Conservation (phyloP, 2,888 invertebrate genomes). For the Sesia bembeciformis region DNA sequence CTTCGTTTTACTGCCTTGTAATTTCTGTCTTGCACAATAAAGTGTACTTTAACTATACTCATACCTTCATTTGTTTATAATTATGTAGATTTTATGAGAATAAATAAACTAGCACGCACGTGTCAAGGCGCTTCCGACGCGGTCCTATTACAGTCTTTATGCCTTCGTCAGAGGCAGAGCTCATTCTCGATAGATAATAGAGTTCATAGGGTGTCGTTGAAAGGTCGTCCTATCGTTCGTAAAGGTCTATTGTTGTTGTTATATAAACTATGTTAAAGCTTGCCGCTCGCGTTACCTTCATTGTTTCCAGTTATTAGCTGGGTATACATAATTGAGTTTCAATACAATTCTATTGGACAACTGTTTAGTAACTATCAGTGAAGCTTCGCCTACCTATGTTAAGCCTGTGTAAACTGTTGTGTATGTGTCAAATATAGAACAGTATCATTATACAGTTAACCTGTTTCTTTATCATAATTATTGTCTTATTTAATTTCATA, state of each 20-base stretch:
- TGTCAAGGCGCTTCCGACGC: conserved; percentile 14
- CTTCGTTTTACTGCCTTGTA: not conserved
- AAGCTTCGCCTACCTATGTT: no score
- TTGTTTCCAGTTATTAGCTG: not conserved
- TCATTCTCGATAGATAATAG: conserved; percentile 12
- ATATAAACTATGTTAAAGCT: not conserved
- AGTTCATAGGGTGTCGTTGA: conserved; percentile 10
- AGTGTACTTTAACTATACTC: not conserved
- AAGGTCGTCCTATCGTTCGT: conserved; percentile 7
- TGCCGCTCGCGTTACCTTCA: not conserved
- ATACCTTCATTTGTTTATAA: not conserved
- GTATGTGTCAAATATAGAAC: no score
- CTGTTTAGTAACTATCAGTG: no score
- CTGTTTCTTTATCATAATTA: no score
- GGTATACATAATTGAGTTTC: no score
- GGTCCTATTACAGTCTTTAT: conserved; percentile 6
- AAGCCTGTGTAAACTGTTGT: no score
- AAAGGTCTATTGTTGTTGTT: conserved; percentile 4
- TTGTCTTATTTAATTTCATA: no score
- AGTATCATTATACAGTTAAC: no score
- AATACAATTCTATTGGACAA: no score
- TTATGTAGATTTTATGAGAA: not conserved
- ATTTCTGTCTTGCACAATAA: not conserved
- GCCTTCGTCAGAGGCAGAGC: conserved; percentile 8
- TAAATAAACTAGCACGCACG: conserved; percentile 8